Conservation (phyloP, 2,888 invertebrate genomes). For the Beris morrisii region DNA sequence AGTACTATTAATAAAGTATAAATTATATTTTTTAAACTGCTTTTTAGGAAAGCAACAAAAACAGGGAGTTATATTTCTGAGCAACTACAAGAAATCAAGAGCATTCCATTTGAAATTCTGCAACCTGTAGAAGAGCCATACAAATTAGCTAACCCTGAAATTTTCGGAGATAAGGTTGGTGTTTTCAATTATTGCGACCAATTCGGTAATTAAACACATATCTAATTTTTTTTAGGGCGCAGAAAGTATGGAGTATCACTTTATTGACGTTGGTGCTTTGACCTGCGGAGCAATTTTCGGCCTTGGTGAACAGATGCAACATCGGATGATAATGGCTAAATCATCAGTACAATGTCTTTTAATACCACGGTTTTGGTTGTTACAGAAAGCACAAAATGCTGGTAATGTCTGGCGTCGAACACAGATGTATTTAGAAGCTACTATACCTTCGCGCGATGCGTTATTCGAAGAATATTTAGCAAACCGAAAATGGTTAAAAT, state of each 20-base stretch:
- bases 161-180: no score
- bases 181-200: not conserved
- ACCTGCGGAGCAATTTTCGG: constrained; percentile 61
- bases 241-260: constrained; percentile 46
- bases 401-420: constrained; percentile 54
- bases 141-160: not conserved
- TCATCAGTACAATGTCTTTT: constrained; percentile 67
- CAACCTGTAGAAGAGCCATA: not conserved
- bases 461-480: constrained; percentile 49
- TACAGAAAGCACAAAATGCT: constrained; percentile 58
- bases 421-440: constrained; percentile 48
- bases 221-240: not conserved
- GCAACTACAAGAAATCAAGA: no score
- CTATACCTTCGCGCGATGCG: constrained; percentile 49
- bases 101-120: not conserved
- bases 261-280: constrained; percentile 52
- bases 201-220: not conserved
- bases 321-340: constrained; percentile 68
- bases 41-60: no score
- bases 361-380: constrained; percentile 70
- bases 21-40: no score
- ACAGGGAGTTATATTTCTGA: no score
- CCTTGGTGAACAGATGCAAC: constrained; percentile 68
- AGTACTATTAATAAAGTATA: no score
- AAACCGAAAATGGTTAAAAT: constrained; percentile 50